phyloP scores from a whole-genome alignment of 2,113 vertebrate species.

The Notarius lentiginosus region DNA sequence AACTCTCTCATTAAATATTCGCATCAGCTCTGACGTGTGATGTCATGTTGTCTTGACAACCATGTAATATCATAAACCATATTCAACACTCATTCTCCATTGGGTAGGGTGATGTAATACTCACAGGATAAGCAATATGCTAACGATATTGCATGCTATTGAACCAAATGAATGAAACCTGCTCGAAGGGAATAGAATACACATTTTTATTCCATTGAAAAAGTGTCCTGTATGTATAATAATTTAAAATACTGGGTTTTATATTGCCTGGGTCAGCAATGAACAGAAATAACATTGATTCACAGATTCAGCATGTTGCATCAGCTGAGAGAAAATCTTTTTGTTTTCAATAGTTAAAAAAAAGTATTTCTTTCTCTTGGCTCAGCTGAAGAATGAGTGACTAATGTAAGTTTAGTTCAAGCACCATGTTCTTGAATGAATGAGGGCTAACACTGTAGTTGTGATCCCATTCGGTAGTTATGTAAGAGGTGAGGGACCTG shows the following conservation, averaged over 20 bases:
- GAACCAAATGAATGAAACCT: too few relatives aligned
- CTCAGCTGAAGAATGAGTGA: background rate
- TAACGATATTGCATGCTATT: too few relatives aligned
- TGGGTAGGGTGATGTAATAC: too few relatives aligned
- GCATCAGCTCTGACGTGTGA: too few relatives aligned
- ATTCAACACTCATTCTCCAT: too few relatives aligned
- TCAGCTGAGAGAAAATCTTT: background rate
- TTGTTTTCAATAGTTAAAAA: background rate
- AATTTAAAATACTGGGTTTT: background rate
- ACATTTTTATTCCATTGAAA: too few relatives aligned
- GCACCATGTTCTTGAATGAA: background rate
- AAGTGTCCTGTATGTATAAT: too few relatives aligned
- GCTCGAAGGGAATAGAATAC: too few relatives aligned
- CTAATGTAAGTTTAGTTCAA: background rate
- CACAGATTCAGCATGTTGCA: background rate
- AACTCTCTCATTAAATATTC: too few relatives aligned
- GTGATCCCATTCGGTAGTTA: background rate
- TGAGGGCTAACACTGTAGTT: background rate
- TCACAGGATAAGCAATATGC: too few relatives aligned
- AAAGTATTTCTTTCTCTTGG: background rate
- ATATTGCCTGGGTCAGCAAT: background rate
- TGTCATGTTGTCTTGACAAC: too few relatives aligned
- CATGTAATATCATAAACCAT: too few relatives aligned
- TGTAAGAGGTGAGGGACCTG: background rate
- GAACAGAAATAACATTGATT: background rate